Evolutionary conservation across 2,113 vertebrate species (phyloP).

Genomic region (Corythornis vintsioides): DNA sequence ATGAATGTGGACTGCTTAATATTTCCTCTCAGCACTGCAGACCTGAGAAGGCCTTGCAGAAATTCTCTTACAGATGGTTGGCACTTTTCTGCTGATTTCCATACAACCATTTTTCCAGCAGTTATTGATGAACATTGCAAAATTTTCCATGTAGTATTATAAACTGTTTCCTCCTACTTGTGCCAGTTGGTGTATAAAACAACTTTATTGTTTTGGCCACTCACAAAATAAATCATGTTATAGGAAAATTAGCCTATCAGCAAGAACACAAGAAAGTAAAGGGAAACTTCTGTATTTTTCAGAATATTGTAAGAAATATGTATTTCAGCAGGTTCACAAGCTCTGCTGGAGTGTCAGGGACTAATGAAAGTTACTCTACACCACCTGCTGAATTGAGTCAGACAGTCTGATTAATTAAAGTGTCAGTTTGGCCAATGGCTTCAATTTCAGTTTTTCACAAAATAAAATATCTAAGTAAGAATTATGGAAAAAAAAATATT

Average conservation of each 20-base stretch:
- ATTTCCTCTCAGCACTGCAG: not conserved
- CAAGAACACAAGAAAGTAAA: not conserved
- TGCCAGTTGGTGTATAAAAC: not conserved
- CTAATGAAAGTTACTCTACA: conserved; percentile 2
- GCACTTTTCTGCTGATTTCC: not conserved
- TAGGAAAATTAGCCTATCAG: not conserved
- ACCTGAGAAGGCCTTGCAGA: not conserved
- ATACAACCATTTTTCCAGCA: not conserved
- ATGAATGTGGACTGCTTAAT: not conserved
- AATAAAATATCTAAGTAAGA: not conserved
- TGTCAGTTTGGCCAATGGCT: not conserved
- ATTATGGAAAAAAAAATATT: not conserved
- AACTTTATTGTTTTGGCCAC: not conserved
- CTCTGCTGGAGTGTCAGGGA: conserved; percentile 10
- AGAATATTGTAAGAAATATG: not conserved
- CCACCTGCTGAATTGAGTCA: not conserved
- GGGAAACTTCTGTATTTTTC: not conserved
- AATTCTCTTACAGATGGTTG: not conserved
- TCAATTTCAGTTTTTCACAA: not conserved
- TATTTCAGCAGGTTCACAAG: not conserved
- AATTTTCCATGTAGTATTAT: not conserved
- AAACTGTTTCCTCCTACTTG: not conserved
- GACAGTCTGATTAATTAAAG: not conserved
- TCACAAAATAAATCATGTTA: not conserved
- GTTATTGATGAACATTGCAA: not conserved